Conservation (phyloP, 2,888 invertebrate genomes). For the Rhagonycha fulva region DNA sequence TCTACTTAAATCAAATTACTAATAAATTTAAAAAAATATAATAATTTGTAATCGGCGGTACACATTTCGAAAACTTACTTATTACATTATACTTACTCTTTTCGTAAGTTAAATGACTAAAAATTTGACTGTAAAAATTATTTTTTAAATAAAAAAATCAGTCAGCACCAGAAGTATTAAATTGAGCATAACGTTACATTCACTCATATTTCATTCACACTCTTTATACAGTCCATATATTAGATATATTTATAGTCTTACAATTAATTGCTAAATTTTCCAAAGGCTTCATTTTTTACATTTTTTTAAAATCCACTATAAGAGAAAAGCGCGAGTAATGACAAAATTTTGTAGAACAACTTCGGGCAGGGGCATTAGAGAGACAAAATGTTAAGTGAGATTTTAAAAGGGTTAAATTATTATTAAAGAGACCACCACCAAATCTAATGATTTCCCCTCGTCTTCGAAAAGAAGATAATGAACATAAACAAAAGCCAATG, state of each 20-base stretch:
- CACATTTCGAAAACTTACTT: conserved; percentile 2
- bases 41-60: conserved; percentile 19
- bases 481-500: conserved; percentile 47
- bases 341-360: conserved; percentile 35
- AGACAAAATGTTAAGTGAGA: conserved; percentile 37
- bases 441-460: conserved; percentile 46
- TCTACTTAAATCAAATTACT: conserved; percentile 21
- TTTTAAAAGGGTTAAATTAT: conserved; percentile 30
- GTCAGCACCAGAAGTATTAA: conserved; percentile 51
- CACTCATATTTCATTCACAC: conserved; percentile 50
- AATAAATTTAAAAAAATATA: conserved; percentile 8
- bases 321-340: conserved; percentile 31
- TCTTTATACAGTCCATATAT: conserved; percentile 53
- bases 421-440: conserved; percentile 47
- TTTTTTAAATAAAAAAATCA: conserved; percentile 46
- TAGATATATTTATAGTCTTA: conserved; percentile 44
- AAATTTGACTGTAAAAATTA: conserved; percentile 48
- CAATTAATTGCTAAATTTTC: conserved; percentile 49
- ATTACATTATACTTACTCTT: conserved; percentile 1
- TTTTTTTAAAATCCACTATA: conserved; percentile 34
- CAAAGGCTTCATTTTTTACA: conserved; percentile 48
- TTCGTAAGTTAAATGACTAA: conserved; percentile 48
- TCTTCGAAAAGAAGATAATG: conserved; percentile 41
- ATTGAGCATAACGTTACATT: conserved; percentile 38
- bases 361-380: conserved; percentile 39